Base-by-base conservation (phyloP, 2,113 vertebrate species). In the Anarhynchus alexandrinus region DNA sequence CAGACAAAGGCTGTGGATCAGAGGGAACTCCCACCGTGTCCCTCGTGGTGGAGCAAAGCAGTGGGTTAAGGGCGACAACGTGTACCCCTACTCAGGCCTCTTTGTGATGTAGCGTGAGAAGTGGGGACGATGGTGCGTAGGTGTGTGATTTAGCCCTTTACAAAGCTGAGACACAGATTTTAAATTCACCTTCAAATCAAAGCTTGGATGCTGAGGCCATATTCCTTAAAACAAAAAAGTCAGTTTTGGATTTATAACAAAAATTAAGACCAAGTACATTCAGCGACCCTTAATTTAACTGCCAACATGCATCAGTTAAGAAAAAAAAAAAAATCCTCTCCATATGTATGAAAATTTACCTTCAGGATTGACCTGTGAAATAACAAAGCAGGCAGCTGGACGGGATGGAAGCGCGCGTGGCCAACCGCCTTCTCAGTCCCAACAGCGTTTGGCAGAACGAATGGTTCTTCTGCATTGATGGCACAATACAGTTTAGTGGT, bases 371-470 rank as follows among this genome's bases (percentile, higher is more conserved):
- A 98, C 49, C 98, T 94, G 84, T 98, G 98, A 77, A 98, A 98
- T 93, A 98, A 98, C 22, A 97, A 97, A 55, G 97, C 95, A 3
- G 98, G 98, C 54, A 98, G 95, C 94, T 98, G 98, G 74, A 98
- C 92, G 55, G 98, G 98, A 91, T 98, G 97, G 11, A 98, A 97
- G 29, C 94, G 96, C 38, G 97, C 95, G 0, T 96, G 98, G 80
- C 97, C 97, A 12, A 97, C 95, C 71, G 96, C 98, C 96, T 98
- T 98, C 96, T 98, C 98, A 47, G 97, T 88, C n/a, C 98, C 98
- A 4, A 88, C 84, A 40, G 96, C 92, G 82, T 97, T 97, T 88
- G 98, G 98, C 90, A 98, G 96, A 43, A 98, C 97, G 15, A 98
- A 98, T 2, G 98, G 98, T 66, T 98, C 98, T 26, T 98, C 98